phyloP scores from a whole-genome alignment of 2,888 invertebrate genomes.

The Myopa testacea region DNA sequence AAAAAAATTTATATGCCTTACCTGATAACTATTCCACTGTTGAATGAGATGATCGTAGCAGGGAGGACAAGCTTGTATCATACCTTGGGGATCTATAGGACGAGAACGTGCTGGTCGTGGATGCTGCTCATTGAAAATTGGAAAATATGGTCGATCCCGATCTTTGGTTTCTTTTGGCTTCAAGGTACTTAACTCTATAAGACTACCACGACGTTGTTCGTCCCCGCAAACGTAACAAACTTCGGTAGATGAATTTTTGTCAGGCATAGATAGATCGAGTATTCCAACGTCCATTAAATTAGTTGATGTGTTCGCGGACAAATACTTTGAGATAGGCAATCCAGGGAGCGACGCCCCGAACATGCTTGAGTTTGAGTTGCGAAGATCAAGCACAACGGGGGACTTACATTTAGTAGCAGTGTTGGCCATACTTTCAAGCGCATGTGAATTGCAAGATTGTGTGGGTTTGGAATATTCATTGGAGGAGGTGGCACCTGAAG shows the following conservation, averaged over 20 bases:
- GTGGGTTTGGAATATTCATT: constrained; percentile 25
- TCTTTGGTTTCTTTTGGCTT: constrained; percentile 70
- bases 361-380: constrained; percentile 56
- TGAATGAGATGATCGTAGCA: constrained; percentile 88
- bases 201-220: constrained; percentile 85
- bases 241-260: constrained; percentile 90
- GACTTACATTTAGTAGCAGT: constrained; percentile 58
- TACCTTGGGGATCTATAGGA: constrained; percentile 85
- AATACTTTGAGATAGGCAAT: too few species aligned
- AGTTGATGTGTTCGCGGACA: constrained; percentile 46
- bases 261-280: constrained; percentile 90
- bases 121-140: constrained; percentile 81
- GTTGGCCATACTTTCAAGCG: constrained; percentile 31
- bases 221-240: constrained; percentile 93
- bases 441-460: constrained; percentile 55
- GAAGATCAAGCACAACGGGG: constrained; percentile 66
- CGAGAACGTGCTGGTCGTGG: constrained; percentile 86
- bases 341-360: too few species aligned
- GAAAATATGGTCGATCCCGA: constrained; percentile 76
- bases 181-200: constrained; percentile 77
- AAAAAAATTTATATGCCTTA: constrained; percentile 54
- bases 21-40: constrained; percentile 88
- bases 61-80: constrained; percentile 82
- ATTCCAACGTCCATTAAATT: constrained; percentile 81
- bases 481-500: constrained; percentile 15